These are phyloP conservation scores for Aleiodes alternator DNA, from an alignment of 2,888 invertebrate species.

Conservation along the genomic window DNA sequence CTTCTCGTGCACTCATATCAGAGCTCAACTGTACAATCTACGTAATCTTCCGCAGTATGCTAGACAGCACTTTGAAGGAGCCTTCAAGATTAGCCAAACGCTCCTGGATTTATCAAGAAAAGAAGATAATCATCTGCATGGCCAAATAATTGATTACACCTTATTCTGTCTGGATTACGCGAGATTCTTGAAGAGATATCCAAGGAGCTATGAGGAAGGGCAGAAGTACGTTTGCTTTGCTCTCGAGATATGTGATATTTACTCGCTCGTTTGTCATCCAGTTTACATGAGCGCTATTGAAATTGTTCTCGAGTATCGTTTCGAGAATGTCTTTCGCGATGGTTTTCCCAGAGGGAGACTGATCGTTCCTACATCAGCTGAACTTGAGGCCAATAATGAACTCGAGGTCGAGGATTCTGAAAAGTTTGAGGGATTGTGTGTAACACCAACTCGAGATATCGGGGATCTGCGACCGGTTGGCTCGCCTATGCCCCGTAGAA, in stretches of 20 bases:
- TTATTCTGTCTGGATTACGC: constrained; percentile 65
- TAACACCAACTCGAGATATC: constrained; percentile 55
- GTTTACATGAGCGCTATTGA: constrained; percentile 61
- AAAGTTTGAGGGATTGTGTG: constrained; percentile 43
- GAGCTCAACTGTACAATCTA: constrained; percentile 67
- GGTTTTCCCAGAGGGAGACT: constrained; percentile 44
- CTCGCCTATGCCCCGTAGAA: constrained; percentile 46
- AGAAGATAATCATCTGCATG: constrained; percentile 49
- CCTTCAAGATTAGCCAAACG: constrained; percentile 59
- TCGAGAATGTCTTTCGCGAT: constrained; percentile 51
- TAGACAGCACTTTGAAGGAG: constrained; percentile 66
- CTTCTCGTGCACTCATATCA: constrained; percentile 63
- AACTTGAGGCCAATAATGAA: constrained; percentile 53
- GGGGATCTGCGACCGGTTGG: constrained; percentile 50
- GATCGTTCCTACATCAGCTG: constrained; percentile 20
- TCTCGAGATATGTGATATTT: constrained; percentile 57
- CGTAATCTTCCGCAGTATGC: constrained; percentile 59
- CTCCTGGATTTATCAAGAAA: constrained; percentile 46
- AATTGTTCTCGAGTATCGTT: constrained; percentile 57
- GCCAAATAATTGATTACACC: constrained; percentile 62
- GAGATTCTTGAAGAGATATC: constrained; percentile 58
- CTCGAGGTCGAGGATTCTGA: background rate
- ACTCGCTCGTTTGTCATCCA: constrained; percentile 63
- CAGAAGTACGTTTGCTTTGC: constrained; percentile 58
- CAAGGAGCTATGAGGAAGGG: constrained; percentile 47